Evolutionary conservation across 2,113 vertebrate genomes (phyloP).

Genomic region (Heliornis fulica): DNA sequence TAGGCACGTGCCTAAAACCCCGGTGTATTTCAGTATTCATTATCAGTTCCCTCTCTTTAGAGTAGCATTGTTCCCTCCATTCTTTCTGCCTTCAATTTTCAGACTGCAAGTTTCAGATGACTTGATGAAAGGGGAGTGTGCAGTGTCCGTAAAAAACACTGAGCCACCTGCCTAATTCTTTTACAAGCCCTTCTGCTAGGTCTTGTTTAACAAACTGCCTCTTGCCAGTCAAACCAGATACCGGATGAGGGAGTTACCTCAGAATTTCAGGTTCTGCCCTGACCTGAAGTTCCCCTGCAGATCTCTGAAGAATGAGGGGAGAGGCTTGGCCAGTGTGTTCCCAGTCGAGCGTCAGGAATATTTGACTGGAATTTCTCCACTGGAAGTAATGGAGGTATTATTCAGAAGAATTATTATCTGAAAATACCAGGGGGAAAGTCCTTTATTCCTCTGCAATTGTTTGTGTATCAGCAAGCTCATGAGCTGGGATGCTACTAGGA

Average conservation of each 20-base stretch:
- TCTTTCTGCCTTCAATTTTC: not conserved
- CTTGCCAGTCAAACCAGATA: not conserved
- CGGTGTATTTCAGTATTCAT: not conserved
- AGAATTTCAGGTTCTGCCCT: not conserved
- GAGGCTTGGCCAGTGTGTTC: not conserved
- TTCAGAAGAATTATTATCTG: not conserved
- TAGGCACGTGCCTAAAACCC: not conserved
- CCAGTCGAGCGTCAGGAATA: not conserved
- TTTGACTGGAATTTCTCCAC: not conserved
- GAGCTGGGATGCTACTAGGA: not conserved
- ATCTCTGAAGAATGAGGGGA: not conserved
- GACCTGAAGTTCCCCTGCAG: not conserved
- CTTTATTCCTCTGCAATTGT: not conserved
- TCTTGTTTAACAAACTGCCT: not conserved
- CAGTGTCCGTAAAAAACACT: not conserved
- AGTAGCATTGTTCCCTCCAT: not conserved
- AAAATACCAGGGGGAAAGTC: not conserved
- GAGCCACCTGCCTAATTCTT: not conserved
- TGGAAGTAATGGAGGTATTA: not conserved
- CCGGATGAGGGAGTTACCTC: not conserved
- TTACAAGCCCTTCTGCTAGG: not conserved
- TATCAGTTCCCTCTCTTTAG: not conserved
- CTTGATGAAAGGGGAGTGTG: not conserved
- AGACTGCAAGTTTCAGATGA: not conserved
- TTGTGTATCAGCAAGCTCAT: not conserved